phyloP scores from a whole-genome alignment of 2,113 vertebrate species.

The Gasterosteus nipponicus region DNA sequence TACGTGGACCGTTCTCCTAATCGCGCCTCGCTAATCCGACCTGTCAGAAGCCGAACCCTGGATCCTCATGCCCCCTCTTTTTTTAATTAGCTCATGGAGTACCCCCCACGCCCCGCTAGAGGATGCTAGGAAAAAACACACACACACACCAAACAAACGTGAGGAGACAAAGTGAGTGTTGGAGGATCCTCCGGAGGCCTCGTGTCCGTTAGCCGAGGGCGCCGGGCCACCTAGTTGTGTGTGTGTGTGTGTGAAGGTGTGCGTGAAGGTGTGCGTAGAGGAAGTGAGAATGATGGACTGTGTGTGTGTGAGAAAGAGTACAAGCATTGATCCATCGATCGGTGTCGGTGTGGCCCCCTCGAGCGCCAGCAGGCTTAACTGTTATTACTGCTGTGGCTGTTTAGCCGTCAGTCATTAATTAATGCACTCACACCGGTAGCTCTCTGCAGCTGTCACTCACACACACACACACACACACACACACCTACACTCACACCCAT shows the following conservation, averaged over 20 bases:
- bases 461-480: constrained; percentile 20
- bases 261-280: constrained; percentile 24
- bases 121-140: constrained; percentile 68
- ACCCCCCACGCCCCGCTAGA: constrained; percentile 20
- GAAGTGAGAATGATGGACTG: constrained; percentile 52
- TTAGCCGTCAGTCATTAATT: constrained; percentile 80
- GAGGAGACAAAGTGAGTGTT: constrained; percentile 31
- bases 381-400: constrained; percentile 78
- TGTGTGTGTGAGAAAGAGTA: constrained; percentile 29
- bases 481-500: constrained; percentile 37
- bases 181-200: constrained; percentile 54
- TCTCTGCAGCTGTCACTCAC: constrained; percentile 66
- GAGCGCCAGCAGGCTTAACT: constrained; percentile 74
- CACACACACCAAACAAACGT: not conserved
- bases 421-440: constrained; percentile 70
- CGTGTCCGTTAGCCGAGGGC: constrained; percentile 63
- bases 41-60: constrained; percentile 73
- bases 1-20: constrained; percentile 70
- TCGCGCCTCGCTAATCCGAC: constrained; percentile 74
- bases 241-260: constrained; percentile 45
- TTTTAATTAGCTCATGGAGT: constrained; percentile 76
- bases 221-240: constrained; percentile 63
- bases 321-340: constrained; percentile 78
- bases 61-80: constrained; percentile 6
- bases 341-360: constrained; percentile 61